A percentile compares a stretch with the other conserved stretches of the same genome.
phyloP scores from a whole-genome alignment of 2,797 vertebrate genomes.

The Leptoclinus maculatus region DNA sequence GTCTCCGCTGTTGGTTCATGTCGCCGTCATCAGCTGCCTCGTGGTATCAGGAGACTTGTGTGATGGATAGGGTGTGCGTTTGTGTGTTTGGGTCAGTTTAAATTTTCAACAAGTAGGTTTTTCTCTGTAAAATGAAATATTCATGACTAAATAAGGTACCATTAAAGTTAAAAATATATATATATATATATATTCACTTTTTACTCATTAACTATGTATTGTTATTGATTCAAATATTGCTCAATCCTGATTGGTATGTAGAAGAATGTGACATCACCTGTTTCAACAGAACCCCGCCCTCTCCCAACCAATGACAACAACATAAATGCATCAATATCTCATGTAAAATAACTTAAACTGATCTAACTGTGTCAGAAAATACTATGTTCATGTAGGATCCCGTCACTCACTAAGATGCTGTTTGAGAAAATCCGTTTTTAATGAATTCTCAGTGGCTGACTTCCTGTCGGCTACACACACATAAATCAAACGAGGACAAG shows the following conservation, averaged over 20 bases:
- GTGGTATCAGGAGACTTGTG: conserved; percentile 5
- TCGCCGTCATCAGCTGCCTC: conserved; percentile 20
- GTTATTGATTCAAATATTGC: not conserved
- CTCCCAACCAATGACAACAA: not conserved
- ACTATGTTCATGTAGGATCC: not conserved
- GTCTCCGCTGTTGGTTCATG: conserved; percentile 43
- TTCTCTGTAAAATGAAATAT: not conserved
- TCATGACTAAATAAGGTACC: not conserved
- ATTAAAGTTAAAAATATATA: not conserved
- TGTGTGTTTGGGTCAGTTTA: conserved; percentile 14
- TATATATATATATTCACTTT: not conserved
- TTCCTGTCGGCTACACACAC: not conserved
- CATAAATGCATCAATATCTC: not conserved
- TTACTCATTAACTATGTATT: not conserved
- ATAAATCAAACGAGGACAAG: not conserved
- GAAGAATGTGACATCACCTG: not conserved
- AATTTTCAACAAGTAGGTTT: conserved; percentile 6
- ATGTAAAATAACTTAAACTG: not conserved
- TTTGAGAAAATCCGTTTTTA: not conserved
- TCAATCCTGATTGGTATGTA: not conserved
- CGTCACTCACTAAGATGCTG: not conserved
- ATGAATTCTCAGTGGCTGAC: not conserved
- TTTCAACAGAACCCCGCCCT: not conserved
- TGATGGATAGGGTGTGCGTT: conserved; percentile 44
- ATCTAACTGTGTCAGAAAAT: not conserved